These are phyloP conservation scores for Enteromius trimaculatus DNA, from an alignment of 2,797 vertebrate species.

Conservation along the genomic window DNA sequence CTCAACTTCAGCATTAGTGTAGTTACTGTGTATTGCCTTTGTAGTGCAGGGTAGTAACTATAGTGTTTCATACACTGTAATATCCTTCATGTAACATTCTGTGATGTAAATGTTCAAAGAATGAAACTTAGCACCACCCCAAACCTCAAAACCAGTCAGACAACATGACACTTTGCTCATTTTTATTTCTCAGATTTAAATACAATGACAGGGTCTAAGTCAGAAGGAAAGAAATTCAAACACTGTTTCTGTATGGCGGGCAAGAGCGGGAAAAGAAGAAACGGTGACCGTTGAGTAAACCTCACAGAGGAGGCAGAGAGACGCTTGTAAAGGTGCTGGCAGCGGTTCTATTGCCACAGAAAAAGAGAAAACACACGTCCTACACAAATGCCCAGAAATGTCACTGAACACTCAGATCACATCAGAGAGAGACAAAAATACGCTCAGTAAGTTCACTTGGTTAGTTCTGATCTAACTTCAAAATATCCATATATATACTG, in stretches of 20 bases:
- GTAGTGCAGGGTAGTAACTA: neutral
- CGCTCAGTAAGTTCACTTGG: constrained; percentile 64
- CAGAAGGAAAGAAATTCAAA: constrained; percentile 76
- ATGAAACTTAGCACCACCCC: neutral
- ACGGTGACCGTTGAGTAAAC: constrained; percentile 76
- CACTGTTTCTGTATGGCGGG: constrained; percentile 75
- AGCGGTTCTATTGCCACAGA: constrained; percentile 55
- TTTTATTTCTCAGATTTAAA: constrained; percentile 84
- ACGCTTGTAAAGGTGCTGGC: constrained; percentile 63
- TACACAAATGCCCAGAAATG: constrained; percentile 75
- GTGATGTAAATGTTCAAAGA: neutral
- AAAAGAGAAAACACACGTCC: constrained; percentile 70
- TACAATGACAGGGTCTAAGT: constrained; percentile 80
- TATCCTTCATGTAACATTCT: neutral
- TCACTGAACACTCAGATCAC: constrained; percentile 74
- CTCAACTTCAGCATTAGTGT: neutral
- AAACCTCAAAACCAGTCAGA: constrained; percentile 31
- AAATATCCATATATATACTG: constrained; percentile 70
- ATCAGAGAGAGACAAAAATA: constrained; percentile 74
- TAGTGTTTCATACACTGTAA: neutral
- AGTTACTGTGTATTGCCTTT: neutral
- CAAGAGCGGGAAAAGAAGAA: constrained; percentile 67
- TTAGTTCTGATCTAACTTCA: constrained; percentile 63
- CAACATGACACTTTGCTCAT: constrained; percentile 68
- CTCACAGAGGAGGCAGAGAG: constrained; percentile 73